These are phyloP conservation scores for Ditylenchus weischeri DNA, from an alignment of 2,888 invertebrate genomes.

Conservation along the genomic window DNA sequence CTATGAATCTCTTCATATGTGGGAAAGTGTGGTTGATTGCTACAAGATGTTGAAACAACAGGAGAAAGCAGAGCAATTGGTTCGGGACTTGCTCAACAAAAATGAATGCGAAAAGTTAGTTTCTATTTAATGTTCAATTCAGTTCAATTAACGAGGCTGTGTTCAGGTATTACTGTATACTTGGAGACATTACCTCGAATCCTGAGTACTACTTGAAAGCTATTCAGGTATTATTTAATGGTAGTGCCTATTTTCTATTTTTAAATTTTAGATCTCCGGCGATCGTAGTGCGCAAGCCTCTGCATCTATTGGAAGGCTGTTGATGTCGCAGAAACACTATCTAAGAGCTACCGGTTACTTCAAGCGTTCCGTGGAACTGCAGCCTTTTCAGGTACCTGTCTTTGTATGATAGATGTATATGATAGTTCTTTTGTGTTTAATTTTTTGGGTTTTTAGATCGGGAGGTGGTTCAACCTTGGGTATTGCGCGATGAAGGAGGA, in stretches of 20 bases:
- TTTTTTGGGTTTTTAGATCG: constrained; percentile 27
- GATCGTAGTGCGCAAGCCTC: constrained; percentile 79
- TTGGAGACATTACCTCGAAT: constrained; percentile 73
- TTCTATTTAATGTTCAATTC: too few species aligned
- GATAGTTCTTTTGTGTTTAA: background rate
- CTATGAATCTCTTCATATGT: constrained; percentile 69
- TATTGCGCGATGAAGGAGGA: constrained; percentile 54
- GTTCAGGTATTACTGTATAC: constrained; percentile 72
- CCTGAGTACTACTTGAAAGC: constrained; percentile 30
- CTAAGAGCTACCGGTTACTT: constrained; percentile 52
- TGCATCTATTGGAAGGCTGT: constrained; percentile 78
- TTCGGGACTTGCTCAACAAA: constrained; percentile 73
- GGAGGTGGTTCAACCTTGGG: constrained; percentile 54
- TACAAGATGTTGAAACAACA: constrained; percentile 78
- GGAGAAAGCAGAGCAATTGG: constrained; percentile 85
- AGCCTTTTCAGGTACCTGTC: constrained; percentile 42
- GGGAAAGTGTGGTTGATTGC: constrained; percentile 89
- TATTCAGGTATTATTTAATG: constrained; percentile 13
- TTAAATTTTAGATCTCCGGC: constrained; percentile 58
- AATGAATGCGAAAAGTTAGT: constrained; percentile 73
- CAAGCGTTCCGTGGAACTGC: constrained; percentile 56
- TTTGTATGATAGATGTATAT: too few species aligned
- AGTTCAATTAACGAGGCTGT: too few species aligned
- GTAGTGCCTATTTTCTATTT: constrained; percentile 13
- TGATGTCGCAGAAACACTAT: constrained; percentile 69